Percentiles rank a stretch among this genome's conserved stretches.
These are phyloP conservation scores for Perizoma flavofasciatum DNA, from an alignment of 2,888 invertebrate genomes.

Conservation along the genomic window DNA sequence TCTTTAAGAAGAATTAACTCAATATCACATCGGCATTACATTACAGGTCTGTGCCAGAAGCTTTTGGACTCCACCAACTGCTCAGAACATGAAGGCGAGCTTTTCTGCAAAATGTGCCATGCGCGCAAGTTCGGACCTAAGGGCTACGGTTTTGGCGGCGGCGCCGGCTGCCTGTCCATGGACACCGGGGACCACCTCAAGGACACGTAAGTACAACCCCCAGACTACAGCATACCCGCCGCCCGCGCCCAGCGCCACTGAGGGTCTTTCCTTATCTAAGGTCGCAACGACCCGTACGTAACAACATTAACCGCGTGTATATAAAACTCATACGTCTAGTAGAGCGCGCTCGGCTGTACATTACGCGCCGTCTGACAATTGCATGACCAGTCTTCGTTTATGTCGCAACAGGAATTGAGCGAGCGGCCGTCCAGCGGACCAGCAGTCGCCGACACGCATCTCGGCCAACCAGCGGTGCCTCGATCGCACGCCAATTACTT, in stretches of 20 bases:
- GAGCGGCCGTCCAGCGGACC: slow-evolving; percentile 75
- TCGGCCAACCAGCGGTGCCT: slow-evolving; percentile 77
- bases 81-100: slow-evolving; percentile 97
- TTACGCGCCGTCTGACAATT: slow-evolving; percentile 81
- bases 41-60: slow-evolving; percentile 96
- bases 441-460: slow-evolving; percentile 76
- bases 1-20: neutral
- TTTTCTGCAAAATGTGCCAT: slow-evolving; percentile 99
- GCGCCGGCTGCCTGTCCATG: slow-evolving; percentile 98
- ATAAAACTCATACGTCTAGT: slow-evolving; percentile 76
- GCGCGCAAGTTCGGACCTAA: slow-evolving; percentile 99
- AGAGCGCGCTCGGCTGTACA: slow-evolving; percentile 83
- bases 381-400: slow-evolving; percentile 84
- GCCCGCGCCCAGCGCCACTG: slow-evolving; percentile 82
- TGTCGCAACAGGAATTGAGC: slow-evolving; percentile 83
- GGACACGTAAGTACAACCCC: slow-evolving; percentile 87
- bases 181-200: slow-evolving; percentile 96
- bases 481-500: slow-evolving; percentile 72
- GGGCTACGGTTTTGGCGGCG: slow-evolving; percentile 99
- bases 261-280: slow-evolving; percentile 84
- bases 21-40: slow-evolving; percentile 13
- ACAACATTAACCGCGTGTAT: slow-evolving; percentile 83
- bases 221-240: slow-evolving; percentile 69
- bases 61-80: slow-evolving; percentile 99
- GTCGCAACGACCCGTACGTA: slow-evolving; percentile 77